Percentiles rank a stretch among this genome's conserved stretches.
Conservation (phyloP, 2,113 vertebrate species). For the Orycteropus afer region DNA sequence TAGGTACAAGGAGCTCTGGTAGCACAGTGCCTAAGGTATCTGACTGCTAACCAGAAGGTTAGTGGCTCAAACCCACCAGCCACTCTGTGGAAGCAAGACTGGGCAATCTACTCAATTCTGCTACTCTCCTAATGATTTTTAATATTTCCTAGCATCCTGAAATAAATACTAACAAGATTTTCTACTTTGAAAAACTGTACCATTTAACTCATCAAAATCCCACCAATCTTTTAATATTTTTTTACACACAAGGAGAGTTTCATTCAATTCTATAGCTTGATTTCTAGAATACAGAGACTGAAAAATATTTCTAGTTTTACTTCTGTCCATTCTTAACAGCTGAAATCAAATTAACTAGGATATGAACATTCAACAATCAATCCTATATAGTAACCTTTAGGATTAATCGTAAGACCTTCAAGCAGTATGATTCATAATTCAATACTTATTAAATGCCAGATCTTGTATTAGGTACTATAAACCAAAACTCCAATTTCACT, state of each 20-base stretch:
- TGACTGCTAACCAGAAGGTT: no score
- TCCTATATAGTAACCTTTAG: neutral
- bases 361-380: constrained; percentile 1
- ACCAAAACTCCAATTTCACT: no score
- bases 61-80: no score
- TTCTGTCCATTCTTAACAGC: neutral
- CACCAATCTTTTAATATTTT: neutral
- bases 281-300: neutral
- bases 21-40: no score
- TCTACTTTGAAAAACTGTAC: constrained; percentile 3
- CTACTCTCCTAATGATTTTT: constrained; percentile 15
- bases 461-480: neutral
- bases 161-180: constrained; percentile 24
- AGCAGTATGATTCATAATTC: constrained; percentile 25
- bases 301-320: constrained; percentile 37
- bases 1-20: no score
- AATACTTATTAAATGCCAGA: neutral
- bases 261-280: neutral
- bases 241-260: neutral
- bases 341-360: constrained; percentile 7
- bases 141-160: constrained; percentile 21
- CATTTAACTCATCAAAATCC: constrained; percentile 18
- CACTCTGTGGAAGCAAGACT: no score
- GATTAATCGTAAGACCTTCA: neutral
- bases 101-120: no score